Evolutionary conservation across 2,888 invertebrate genomes (phyloP), one percentile per base, ranked within the genome.

Genomic region (Amaurobius ferox): DNA sequence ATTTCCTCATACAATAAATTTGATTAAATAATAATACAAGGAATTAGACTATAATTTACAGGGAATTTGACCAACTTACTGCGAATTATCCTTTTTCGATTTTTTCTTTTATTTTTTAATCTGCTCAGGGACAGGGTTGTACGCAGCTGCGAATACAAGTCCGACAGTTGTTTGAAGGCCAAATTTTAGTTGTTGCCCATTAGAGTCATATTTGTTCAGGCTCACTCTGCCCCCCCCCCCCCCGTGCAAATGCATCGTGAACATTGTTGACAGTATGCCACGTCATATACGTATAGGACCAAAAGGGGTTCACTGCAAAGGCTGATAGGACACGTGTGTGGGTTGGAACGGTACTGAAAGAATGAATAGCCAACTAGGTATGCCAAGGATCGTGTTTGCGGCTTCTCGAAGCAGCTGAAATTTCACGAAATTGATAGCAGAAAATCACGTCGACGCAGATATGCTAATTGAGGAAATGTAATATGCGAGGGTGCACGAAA

Each of bases 201-300:
- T 44, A 44, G 44, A 16, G 44, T 13, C 6, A 2, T 44, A 44
- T 81, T 81, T 68, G 61, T 13, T n/a, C 74, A 74, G 74, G 68
- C 70, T 80, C 29, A 40, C 32, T 44, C 23, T 39, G 55, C 23
- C 30, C 55, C 30, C 44, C 6, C 13, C 35, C 0, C 26, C 44
- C 35, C 29, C 19, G 70, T 81, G 81, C 74, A 76, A 70, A 81
- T 81, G 74, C 74, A 74, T 81, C 2, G 11, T 16, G 16, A 30
- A 29, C 29, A 19, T 35, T 80, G 80, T 73, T 73, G 72, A 72
- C 67, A 66, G 23, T 39, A 39, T 9, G 80, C 55, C 73, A 68
- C 80, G 80, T 80, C 80, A 67, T 23, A 30, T 32, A 23, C 28
- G 29, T 44, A 13, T 44, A 11, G 67, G 67, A 67, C 28, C 23